Percentiles rank a stretch among this genome's conserved stretches.
These are phyloP conservation scores for Spilogale gracilis DNA, from an alignment of 2,113 vertebrate species.

Conservation along the genomic window DNA sequence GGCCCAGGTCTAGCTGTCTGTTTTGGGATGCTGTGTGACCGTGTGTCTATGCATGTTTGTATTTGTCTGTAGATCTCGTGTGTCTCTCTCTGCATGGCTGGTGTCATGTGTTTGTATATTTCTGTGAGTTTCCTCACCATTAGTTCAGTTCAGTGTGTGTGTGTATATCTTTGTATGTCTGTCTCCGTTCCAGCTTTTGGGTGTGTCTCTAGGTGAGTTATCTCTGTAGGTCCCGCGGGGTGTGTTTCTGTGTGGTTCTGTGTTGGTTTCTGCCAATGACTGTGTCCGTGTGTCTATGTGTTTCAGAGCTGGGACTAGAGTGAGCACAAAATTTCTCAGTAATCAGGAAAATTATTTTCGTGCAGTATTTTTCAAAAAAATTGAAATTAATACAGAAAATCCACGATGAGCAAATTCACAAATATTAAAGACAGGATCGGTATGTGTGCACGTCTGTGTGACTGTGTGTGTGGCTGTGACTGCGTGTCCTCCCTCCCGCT, in stretches of 20 bases:
- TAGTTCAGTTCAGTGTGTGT: neutral
- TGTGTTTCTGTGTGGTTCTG: neutral
- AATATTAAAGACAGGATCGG: neutral
- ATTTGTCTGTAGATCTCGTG: neutral
- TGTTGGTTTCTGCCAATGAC: slow-evolving; percentile 22
- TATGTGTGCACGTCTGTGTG: neutral
- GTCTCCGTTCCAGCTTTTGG: neutral
- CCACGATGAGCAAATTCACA: neutral
- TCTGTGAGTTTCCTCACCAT: neutral
- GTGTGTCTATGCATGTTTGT: neutral
- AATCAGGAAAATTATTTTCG: slow-evolving; percentile 7
- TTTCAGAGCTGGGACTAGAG: neutral
- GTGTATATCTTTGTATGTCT: neutral
- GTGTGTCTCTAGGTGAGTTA: neutral
- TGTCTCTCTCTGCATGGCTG: neutral
- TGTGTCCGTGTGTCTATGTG: neutral
- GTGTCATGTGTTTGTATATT: neutral
- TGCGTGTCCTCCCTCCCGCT: neutral
- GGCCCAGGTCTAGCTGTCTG: neutral
- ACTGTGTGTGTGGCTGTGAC: neutral
- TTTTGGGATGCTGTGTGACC: neutral
- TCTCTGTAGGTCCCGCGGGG: neutral
- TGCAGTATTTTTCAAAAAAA: neutral
- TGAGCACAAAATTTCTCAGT: slow-evolving; percentile 37
- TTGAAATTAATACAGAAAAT: slow-evolving; percentile 30